Evolutionary conservation across 2,113 vertebrate species (phyloP).

Genomic region (Stomatorhinus ivindoensis): DNA sequence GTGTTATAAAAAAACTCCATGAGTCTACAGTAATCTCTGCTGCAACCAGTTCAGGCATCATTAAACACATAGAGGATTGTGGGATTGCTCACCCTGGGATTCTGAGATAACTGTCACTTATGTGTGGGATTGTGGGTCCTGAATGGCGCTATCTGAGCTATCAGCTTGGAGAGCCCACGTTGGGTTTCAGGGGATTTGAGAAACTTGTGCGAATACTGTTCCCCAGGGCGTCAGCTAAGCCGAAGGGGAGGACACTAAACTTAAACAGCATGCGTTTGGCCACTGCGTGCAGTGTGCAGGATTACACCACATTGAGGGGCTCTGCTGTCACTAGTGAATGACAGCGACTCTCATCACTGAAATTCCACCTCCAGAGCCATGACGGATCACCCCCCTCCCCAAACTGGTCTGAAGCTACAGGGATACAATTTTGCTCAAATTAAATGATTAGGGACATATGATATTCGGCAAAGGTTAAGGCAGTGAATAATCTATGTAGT

Average conservation of each 20-base stretch:
- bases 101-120: not conserved
- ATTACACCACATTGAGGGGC: not conserved
- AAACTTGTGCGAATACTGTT: slow-evolving; percentile 9
- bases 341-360: not conserved
- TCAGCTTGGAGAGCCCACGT: not conserved
- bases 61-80: slow-evolving; percentile 18
- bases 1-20: not conserved
- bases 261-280: not conserved
- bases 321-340: not conserved
- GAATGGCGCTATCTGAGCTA: slow-evolving; percentile 8
- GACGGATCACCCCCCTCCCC: not conserved
- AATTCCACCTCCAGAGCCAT: not conserved
- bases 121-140: not conserved
- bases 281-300: not conserved
- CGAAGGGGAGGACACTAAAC: not conserved
- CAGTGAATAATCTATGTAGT: not conserved
- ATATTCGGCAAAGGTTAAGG: not conserved
- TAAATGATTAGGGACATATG: not conserved
- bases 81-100: not conserved
- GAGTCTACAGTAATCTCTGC: not conserved
- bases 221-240: not conserved
- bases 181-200: slow-evolving; percentile 9
- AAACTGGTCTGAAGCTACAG: not conserved
- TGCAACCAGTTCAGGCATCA: not conserved
- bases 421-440: not conserved